These are phyloP conservation scores for Carposina sasakii DNA, from an alignment of 1,140 invertebrate genomes.

Conservation along the genomic window DNA sequence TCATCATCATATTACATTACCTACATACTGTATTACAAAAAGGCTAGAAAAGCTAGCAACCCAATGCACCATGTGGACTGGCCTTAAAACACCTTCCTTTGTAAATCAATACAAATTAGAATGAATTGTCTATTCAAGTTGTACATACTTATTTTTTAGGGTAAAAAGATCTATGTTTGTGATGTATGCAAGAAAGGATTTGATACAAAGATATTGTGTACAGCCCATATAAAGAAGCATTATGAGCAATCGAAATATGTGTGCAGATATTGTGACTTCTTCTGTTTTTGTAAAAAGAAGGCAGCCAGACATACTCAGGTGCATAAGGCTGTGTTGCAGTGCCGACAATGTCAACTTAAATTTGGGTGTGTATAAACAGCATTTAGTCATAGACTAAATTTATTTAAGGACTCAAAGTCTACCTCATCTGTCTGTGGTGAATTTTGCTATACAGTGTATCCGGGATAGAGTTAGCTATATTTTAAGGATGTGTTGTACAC, in stretches of 20 bases:
- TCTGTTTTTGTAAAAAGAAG: conserved; percentile 7
- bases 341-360: conserved; percentile 23
- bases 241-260: conserved; percentile 15
- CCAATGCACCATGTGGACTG: too few relatives aligned
- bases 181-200: conserved; percentile 19
- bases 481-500: background rate
- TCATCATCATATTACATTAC: too few relatives aligned
- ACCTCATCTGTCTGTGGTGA: background rate
- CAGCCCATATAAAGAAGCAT: conserved; percentile 16
- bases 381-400: background rate
- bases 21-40: too few relatives aligned
- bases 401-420: background rate
- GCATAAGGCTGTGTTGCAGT: conserved; percentile 24
- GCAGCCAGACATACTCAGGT: conserved; percentile 3
- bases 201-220: conserved; percentile 10
- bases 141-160: conserved; percentile 18
- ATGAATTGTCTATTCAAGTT: too few relatives aligned
- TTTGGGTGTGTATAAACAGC: conserved; percentile 23
- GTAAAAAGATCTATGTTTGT: conserved; percentile 14
- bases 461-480: background rate
- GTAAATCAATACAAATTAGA: too few relatives aligned
- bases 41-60: too few relatives aligned
- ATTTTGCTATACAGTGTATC: background rate
- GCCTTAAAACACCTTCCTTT: too few relatives aligned
- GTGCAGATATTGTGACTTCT: conserved; percentile 16